Evolutionary conservation across 2,888 invertebrate species (phyloP), one percentile per base, ranked within the genome.

Genomic region (Catotricha subobsoleta): DNA sequence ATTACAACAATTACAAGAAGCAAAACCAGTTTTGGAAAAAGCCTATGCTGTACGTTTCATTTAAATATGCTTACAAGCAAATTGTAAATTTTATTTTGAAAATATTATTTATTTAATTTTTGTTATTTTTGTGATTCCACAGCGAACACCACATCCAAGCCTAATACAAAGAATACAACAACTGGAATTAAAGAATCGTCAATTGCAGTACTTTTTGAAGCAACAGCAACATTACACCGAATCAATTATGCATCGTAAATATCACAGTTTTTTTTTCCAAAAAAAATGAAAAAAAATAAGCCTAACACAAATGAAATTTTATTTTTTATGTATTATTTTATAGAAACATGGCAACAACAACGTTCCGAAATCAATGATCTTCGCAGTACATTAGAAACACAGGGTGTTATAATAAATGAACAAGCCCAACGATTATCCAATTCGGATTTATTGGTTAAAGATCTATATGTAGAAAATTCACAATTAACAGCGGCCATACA

Each of bases 381-480:
- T 50, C 65, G 67, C 44, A 62, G 61, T 49, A 66, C 67, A n/a
- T 56, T 67, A 46, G 65, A 65, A 45, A 60, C 65, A 19, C 57
- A 68, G 55, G 50, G 62, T 49, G 56, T 62, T 53, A 48, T 67
- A 55, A 51, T 66, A 58, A 55, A 64, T 47, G 57, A 63, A 45
- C 67, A 78, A 62, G 63, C 69, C 41, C 76, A 80, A 52, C 74
- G 77, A 48, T 66, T 84, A 43, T 71, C 76, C 29, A 71, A 72
- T 52, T 75, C 80, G 13, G 86, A 86, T 59, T 58, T 79, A 51
- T 66, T 84, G 35, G 78, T 82, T 18, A 81, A 82, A 64, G 84
- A 86, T 54, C 67, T 88, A 45, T 87, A 79, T 62, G 72, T 84
- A 39, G 86, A 87, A 63, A 87, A 87, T 65, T 77, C 84, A 41